These are phyloP conservation scores for Bombus confusus DNA, from an alignment of 1,140 invertebrate species.

Conservation along the genomic window DNA sequence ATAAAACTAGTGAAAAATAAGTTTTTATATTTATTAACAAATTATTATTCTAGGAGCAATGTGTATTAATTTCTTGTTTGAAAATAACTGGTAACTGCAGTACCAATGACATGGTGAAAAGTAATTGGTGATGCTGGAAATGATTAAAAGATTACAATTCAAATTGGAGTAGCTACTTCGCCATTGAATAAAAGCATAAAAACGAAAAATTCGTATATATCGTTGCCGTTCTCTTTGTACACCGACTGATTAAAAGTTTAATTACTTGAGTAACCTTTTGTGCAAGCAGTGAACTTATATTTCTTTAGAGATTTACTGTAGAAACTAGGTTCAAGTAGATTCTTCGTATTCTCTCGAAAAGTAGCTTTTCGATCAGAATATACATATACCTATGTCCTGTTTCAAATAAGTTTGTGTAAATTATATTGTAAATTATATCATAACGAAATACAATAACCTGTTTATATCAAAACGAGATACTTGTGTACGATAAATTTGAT, in stretches of 20 bases:
- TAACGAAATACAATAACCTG: no score
- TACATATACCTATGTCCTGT: background rate
- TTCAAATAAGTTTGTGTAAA: background rate
- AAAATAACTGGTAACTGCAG: background rate
- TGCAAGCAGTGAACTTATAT: background rate
- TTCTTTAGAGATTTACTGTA: background rate
- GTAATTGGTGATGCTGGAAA: background rate
- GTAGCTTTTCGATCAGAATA: background rate
- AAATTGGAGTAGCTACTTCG: no score
- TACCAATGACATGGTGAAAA: background rate
- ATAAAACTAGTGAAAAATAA: no score
- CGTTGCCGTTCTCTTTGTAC: background rate
- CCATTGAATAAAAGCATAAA: background rate
- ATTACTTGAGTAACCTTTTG: constrained; percentile 18
- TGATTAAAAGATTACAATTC: background rate
- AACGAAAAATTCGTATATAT: background rate
- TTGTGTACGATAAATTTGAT: no score
- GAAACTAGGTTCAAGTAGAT: background rate
- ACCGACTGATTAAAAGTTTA: constrained; percentile 14
- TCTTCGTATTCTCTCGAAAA: background rate
- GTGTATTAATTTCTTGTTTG: background rate
- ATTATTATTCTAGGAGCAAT: no score
- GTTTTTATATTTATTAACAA: no score
- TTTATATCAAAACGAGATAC: no score
- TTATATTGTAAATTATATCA: background rate